Evolutionary conservation across 2,113 vertebrate species (phyloP).

Genomic region (Uropsilus gracilis): DNA sequence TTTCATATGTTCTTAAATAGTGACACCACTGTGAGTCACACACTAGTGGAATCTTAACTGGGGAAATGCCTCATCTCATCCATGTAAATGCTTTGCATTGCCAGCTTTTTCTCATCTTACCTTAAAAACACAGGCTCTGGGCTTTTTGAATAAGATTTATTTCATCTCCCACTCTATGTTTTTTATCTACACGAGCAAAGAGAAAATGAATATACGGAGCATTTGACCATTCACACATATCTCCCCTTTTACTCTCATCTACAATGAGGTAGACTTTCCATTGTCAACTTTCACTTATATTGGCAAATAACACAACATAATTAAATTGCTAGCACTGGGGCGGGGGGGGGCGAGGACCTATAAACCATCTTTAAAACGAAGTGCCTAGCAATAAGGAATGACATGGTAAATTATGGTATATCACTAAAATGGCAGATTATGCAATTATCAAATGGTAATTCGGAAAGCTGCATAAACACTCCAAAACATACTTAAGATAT

Average conservation of each 20-base stretch:
- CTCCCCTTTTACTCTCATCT: not conserved
- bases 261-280: not conserved
- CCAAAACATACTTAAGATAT: slow-evolving; percentile 25
- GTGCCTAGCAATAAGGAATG: not conserved
- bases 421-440: not conserved
- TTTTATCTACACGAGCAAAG: not conserved
- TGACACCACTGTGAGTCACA: not conserved
- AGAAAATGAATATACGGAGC: not conserved
- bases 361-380: not conserved
- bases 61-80: not conserved
- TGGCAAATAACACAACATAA: not conserved
- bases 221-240: not conserved
- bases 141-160: not conserved
- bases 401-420: not conserved
- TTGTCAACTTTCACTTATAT: not conserved
- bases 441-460: slow-evolving; percentile 20
- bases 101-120: not conserved
- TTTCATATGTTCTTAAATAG: not conserved
- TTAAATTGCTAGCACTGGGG: not conserved
- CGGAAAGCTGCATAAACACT: slow-evolving; percentile 3
- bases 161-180: not conserved
- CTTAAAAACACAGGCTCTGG: not conserved
- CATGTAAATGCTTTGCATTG: slow-evolving; percentile 11
- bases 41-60: not conserved
- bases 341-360: too few relatives aligned